Evolutionary conservation across 1,140 invertebrate species (phyloP).

Genomic region (Coelopa frigida): DNA sequence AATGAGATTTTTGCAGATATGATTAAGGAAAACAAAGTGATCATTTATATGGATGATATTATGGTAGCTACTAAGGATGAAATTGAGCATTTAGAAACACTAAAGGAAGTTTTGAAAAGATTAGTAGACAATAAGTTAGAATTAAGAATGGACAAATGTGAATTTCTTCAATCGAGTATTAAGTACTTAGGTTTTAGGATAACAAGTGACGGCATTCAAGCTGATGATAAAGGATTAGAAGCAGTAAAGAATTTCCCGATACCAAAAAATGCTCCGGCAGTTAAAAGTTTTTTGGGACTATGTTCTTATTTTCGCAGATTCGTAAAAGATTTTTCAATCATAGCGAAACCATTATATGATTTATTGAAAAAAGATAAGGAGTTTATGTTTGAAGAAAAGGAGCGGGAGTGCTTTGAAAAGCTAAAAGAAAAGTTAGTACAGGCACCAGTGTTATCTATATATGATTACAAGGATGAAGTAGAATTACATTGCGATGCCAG

Average conservation of each 20-base stretch:
- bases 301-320: conserved; percentile 12
- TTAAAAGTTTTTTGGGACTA: conserved; percentile 2
- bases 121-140: conserved; percentile 32
- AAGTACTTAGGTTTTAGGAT: conserved; percentile 38
- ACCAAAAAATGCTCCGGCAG: neutral
- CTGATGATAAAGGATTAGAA: conserved; percentile 12
- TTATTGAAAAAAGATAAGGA: conserved; percentile 2
- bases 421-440: neutral
- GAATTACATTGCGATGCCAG: no score
- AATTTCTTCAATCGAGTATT: conserved; percentile 24
- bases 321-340: conserved; percentile 5
- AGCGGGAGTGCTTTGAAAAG: neutral
- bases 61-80: conserved; percentile 2
- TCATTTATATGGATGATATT: conserved; percentile 16
- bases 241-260: conserved; percentile 7
- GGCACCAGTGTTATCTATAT: no score
- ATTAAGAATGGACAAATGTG: conserved; percentile 41
- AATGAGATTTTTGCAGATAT: conserved; percentile 30
- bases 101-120: conserved; percentile 22
- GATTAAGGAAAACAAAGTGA: conserved; percentile 10
- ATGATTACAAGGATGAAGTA: no score
- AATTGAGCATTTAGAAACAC: conserved; percentile 4
- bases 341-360: conserved; percentile 8
- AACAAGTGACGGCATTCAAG: conserved; percentile 18
- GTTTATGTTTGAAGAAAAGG: neutral